Percentiles rank a stretch among this genome's conserved stretches.
phyloP scores from a whole-genome alignment of 1,140 invertebrate genomes.

The Mycetomoellerius zeteki region DNA sequence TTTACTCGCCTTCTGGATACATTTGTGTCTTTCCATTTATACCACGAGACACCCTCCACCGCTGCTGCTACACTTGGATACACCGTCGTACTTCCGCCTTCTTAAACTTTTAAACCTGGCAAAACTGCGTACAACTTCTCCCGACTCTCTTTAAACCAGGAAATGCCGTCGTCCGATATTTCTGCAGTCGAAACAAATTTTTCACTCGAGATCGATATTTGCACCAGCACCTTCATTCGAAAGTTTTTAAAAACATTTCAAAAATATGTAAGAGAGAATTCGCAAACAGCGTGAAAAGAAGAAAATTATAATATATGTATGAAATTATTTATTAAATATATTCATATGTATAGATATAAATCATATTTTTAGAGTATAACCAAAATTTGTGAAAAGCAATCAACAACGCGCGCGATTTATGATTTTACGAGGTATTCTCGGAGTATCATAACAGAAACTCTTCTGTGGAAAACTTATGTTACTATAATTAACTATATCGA shows the following conservation, averaged over 20 bases:
- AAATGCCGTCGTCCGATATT: slow-evolving; percentile 15
- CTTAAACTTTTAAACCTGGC: slow-evolving; percentile 76
- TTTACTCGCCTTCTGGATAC: slow-evolving; percentile 82
- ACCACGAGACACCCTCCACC: slow-evolving; percentile 53
- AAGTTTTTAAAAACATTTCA: slow-evolving; percentile 17
- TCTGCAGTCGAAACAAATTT: slow-evolving; percentile 16
- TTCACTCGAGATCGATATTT: slow-evolving; percentile 20
- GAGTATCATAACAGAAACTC: neutral
- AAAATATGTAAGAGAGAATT: neutral
- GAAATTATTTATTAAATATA: slow-evolving; percentile 15
- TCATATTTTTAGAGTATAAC: neutral
- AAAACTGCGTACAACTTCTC: slow-evolving; percentile 62
- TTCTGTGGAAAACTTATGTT: neutral
- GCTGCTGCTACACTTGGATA: neutral
- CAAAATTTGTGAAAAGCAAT: neutral
- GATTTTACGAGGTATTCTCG: neutral
- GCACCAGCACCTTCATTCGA: neutral
- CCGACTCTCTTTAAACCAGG: slow-evolving; percentile 48
- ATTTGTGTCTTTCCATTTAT: slow-evolving; percentile 82
- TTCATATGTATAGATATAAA: neutral
- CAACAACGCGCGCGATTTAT: neutral
- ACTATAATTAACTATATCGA: neutral
- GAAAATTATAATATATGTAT: neutral
- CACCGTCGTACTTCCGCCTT: slow-evolving; percentile 59
- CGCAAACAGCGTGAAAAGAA: neutral